Percentiles rank a stretch among this genome's conserved stretches.
Evolutionary conservation across 1,140 invertebrate species (phyloP).

Genomic region (Stegodyphus dumicola): DNA sequence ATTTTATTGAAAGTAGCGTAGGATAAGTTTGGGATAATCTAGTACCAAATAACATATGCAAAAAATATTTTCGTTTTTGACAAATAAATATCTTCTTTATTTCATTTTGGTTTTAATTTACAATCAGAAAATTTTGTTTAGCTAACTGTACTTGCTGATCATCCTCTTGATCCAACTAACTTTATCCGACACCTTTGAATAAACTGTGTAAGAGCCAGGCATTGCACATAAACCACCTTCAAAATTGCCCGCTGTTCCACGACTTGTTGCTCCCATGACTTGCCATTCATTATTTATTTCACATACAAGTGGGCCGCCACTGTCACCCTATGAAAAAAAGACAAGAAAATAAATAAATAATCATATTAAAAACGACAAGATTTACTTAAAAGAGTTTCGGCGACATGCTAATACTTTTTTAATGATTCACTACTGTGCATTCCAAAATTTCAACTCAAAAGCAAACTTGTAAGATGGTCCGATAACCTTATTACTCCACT

Average conservation of each 20-base stretch:
- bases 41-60: no score
- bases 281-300: slow-evolving; percentile 23
- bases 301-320: slow-evolving; percentile 75
- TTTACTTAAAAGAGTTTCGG: neutral
- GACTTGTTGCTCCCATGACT: slow-evolving; percentile 25
- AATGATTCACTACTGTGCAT: neutral
- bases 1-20: no score
- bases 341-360: neutral
- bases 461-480: no score
- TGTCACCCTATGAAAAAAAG: slow-evolving; percentile 75
- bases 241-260: slow-evolving; percentile 12
- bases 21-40: no score
- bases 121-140: neutral
- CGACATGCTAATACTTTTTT: neutral
- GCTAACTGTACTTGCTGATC: slow-evolving; percentile 21
- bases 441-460: no score
- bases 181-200: slow-evolving; percentile 15
- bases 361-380: neutral
- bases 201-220: slow-evolving; percentile 8
- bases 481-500: no score
- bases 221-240: slow-evolving; percentile 27
- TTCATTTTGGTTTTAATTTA: no score
- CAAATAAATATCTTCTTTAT: no score
- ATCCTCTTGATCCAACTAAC: slow-evolving; percentile 11
- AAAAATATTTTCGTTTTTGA: no score